phyloP scores from a whole-genome alignment of 2,888 invertebrate species.

The Tupiocoris notatus region DNA sequence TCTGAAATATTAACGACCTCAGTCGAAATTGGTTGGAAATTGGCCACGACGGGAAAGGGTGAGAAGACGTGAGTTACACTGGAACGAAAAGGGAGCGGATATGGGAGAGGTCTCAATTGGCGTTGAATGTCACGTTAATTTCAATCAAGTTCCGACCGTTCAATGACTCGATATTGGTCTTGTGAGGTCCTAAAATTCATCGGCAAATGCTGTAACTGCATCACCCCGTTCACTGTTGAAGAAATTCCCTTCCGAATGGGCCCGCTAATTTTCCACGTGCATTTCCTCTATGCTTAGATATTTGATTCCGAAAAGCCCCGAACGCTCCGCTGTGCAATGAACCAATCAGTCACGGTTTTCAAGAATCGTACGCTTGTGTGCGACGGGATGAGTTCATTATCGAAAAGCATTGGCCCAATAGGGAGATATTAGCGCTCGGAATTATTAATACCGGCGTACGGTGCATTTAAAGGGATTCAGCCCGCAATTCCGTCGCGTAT shows the following conservation, averaged over 20 bases:
- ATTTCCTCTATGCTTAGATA: too few species aligned
- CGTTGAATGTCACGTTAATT: constrained; percentile 29
- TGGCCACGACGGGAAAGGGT: neutral
- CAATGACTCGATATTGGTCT: too few species aligned
- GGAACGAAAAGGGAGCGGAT: neutral
- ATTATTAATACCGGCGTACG: constrained; percentile 38
- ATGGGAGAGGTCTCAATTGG: neutral
- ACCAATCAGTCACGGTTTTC: constrained; percentile 24
- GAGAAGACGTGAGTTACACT: too few species aligned
- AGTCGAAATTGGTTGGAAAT: constrained; percentile 11
- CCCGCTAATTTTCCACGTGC: too few species aligned
- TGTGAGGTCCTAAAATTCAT: too few species aligned
- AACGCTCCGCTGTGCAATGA: too few species aligned
- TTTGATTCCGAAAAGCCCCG: too few species aligned
- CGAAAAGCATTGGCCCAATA: constrained; percentile 27
- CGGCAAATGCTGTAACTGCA: too few species aligned
- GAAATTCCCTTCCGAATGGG: too few species aligned
- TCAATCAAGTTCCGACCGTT: too few species aligned
- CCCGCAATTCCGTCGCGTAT: neutral
- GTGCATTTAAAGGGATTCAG: constrained; percentile 29
- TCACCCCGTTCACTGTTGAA: too few species aligned
- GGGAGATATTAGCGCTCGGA: constrained; percentile 12
- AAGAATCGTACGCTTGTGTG: too few species aligned
- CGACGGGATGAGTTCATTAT: constrained; percentile 12
- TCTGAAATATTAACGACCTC: constrained; percentile 25